Evolutionary conservation across 30 jellyfish, hydroid and myxozoan genomes (phyloP).

Genomic region (Nemopilema nomurai): DNA sequence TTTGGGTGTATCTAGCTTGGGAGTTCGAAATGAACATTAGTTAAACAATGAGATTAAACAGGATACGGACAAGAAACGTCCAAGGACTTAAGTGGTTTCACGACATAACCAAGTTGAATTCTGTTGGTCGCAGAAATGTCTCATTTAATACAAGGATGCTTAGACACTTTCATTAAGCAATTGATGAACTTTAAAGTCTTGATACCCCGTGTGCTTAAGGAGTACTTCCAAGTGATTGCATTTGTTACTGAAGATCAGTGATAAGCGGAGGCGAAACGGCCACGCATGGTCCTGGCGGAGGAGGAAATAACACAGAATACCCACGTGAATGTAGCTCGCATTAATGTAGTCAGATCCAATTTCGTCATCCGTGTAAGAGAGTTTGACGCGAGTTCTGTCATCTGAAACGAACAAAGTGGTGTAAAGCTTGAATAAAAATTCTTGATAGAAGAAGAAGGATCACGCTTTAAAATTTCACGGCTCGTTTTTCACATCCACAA

Average conservation of each 20-base stretch:
- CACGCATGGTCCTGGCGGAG: too few relatives aligned
- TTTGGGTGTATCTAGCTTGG: background rate
- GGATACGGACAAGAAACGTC: background rate
- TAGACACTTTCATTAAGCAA: background rate
- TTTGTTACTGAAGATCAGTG: too few relatives aligned
- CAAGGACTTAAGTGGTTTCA: background rate
- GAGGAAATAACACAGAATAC: too few relatives aligned
- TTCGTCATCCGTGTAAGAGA: conserved; percentile 86
- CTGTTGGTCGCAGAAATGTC: background rate
- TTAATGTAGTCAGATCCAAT: conserved; percentile 96
- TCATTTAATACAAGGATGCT: background rate
- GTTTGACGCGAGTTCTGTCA: conserved; percentile 91
- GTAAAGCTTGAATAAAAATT: background rate
- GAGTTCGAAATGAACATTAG: background rate
- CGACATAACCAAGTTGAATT: background rate
- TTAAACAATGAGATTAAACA: background rate
- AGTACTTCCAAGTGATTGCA: background rate
- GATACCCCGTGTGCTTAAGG: background rate
- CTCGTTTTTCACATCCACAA: background rate
- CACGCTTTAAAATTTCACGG: too few relatives aligned
- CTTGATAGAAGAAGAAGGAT: too few relatives aligned
- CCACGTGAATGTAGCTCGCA: conserved; percentile 92
- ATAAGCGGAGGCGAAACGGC: too few relatives aligned
- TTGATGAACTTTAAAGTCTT: background rate
- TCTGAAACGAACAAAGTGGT: conserved; percentile 59